Evolutionary conservation across 1,140 invertebrate species (phyloP), one percentile per base, ranked within the genome.

Genomic region (Pseudachorutes palmiensis): DNA sequence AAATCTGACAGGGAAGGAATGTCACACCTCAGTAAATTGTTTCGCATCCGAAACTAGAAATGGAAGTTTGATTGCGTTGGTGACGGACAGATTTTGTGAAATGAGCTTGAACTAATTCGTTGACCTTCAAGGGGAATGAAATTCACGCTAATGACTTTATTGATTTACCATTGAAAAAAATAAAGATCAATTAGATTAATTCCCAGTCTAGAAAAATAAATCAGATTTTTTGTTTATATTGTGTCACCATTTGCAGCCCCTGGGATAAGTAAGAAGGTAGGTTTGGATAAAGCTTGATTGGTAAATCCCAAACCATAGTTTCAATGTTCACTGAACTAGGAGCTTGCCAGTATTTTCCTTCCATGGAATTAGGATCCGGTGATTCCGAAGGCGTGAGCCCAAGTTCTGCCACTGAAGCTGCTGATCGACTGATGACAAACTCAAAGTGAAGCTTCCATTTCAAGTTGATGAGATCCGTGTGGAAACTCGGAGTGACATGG

Each of bases 251-350:
- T 63, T 77, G 76, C 14, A 77, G 45, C n/a, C 76, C 75, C 74
- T 85, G 84, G 24, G 83, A 82, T 2, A 91, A 86, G 76, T 92
- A 89, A 61, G 87, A 80, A 0, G 93, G 91, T 70, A 90, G 86
- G 1, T 93, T 92, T 0, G 94, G 90, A 80, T 92, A 92, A 58
- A 97, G 86, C 75, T 89, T 90, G 51, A 98, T 87, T 2, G 94
- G 94, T 30, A 97, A 80, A 81, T 97, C 92, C 95, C 95, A 98
- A 1, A 96, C 87, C 92, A 97, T 97, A 12, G 94, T 97, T 80
- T 98, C 94, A 63, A 98, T 94, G 26, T 92, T 87, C 19, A 97
- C 79, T 68, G 85, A 85, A 3, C 86, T 79, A 0, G 94, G 92
- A 24, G 90, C 92, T 74, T 88, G 87, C 87, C 93, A 94, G 64